These are phyloP conservation scores for Girardia tigrina DNA, from an alignment of 2,888 invertebrate genomes.

Conservation along the genomic window DNA sequence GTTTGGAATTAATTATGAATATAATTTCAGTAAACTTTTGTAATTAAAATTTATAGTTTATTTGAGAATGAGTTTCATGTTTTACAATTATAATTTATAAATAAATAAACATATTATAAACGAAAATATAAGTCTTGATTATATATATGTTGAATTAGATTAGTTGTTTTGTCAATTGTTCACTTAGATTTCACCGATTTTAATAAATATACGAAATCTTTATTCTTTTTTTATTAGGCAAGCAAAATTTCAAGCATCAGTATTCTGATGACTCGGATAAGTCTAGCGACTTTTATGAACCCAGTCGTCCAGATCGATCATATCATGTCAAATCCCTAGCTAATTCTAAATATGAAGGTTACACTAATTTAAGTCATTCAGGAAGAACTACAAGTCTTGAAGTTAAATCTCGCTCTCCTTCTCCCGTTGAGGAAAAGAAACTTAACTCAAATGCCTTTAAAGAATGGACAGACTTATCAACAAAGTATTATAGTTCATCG, in stretches of 20 bases:
- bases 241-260: not conserved
- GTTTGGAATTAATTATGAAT: too few relatives aligned
- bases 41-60: too few relatives aligned
- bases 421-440: not conserved
- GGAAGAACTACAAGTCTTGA: constrained; percentile 2
- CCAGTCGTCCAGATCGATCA: not conserved
- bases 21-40: too few relatives aligned
- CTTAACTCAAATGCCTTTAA: constrained; percentile 4
- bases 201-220: too few relatives aligned
- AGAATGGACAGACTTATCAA: not conserved
- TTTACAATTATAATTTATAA: too few relatives aligned
- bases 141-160: not conserved
- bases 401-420: constrained; percentile 9
- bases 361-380: not conserved
- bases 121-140: too few relatives aligned
- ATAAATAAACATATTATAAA: too few relatives aligned
- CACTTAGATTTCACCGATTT: not conserved
- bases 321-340: not conserved
- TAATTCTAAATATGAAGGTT: not conserved
- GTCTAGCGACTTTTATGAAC: not conserved
- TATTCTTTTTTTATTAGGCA: not conserved
- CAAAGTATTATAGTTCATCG: constrained; percentile 15
- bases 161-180: constrained; percentile 8
- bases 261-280: constrained; percentile 19
- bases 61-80: too few relatives aligned